Percentiles rank a stretch among this genome's conserved stretches.
These are phyloP conservation scores for Cyrtorhinus lividipennis DNA, from an alignment of 1,140 invertebrate species.

Conservation along the genomic window DNA sequence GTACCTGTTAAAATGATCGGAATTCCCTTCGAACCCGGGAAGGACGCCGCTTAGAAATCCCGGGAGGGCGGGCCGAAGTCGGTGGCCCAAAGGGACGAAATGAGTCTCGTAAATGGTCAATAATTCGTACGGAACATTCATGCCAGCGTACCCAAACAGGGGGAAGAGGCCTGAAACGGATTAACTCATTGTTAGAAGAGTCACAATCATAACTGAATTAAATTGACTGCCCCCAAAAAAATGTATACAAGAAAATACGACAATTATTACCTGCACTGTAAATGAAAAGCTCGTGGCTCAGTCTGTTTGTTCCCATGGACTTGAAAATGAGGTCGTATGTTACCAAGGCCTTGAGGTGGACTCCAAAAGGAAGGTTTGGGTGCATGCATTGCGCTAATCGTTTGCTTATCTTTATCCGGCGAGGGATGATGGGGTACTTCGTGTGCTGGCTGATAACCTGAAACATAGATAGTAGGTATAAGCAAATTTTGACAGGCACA, in stretches of 20 bases:
- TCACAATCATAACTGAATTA: not conserved
- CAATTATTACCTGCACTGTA: constrained; percentile 51
- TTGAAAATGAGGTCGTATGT: constrained; percentile 90
- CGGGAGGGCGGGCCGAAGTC: constrained; percentile 67
- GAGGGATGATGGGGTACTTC: constrained; percentile 79
- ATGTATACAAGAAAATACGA: not conserved
- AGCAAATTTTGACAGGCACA: no score
- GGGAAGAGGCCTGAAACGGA: constrained; percentile 66
- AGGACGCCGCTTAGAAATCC: constrained; percentile 75
- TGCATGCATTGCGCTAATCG: constrained; percentile 90
- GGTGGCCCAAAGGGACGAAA: constrained; percentile 69
- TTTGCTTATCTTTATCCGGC: constrained; percentile 82
- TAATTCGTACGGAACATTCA: constrained; percentile 73
- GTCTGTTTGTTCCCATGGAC: constrained; percentile 67
- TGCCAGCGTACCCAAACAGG: constrained; percentile 73
- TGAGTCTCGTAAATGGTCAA: constrained; percentile 83
- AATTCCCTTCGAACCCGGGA: constrained; percentile 77
- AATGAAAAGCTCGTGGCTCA: constrained; percentile 74
- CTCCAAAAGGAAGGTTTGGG: constrained; percentile 77
- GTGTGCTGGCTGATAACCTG: constrained; percentile 60
- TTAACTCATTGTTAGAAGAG: no score
- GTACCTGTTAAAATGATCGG: constrained; percentile 74
- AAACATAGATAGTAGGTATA: constrained; percentile 25
- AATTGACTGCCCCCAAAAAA: not conserved
- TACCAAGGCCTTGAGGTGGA: constrained; percentile 85